Evolutionary conservation across 1,140 invertebrate species (phyloP).

Genomic region (Drosophila cardini): DNA sequence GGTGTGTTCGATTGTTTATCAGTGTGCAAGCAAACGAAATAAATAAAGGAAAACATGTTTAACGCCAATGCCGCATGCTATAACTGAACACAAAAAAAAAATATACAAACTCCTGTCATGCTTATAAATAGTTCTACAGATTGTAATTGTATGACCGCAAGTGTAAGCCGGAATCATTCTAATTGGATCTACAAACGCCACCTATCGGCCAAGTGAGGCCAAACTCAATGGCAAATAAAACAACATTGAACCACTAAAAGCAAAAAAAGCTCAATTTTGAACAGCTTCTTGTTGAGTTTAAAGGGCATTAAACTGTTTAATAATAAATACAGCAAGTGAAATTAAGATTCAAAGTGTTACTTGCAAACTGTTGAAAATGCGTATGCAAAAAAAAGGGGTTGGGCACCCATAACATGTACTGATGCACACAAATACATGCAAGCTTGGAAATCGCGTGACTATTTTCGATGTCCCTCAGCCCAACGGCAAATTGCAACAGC

Average conservation of each 20-base stretch:
- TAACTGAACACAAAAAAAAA: neutral
- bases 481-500: slow-evolving; percentile 21
- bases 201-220: neutral
- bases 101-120: neutral
- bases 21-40: neutral
- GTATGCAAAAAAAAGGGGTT: neutral
- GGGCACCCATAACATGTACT: neutral
- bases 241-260: too few relatives aligned
- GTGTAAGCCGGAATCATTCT: neutral
- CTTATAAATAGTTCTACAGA: neutral
- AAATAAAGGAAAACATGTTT: slow-evolving; percentile 10
- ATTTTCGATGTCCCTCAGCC: slow-evolving; percentile 44
- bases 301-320: too few relatives aligned
- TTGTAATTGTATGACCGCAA: slow-evolving; percentile 6
- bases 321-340: neutral
- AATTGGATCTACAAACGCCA: slow-evolving; percentile 5
- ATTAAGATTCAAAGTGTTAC: neutral
- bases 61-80: slow-evolving; percentile 2
- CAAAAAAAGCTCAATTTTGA: too few relatives aligned
- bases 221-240: neutral
- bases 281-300: too few relatives aligned
- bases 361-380: neutral
- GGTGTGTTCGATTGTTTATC: slow-evolving; percentile 19
- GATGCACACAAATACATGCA: slow-evolving; percentile 12
- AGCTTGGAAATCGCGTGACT: slow-evolving; percentile 68